Conservation (phyloP, 1,140 invertebrate genomes). For the Leptinotarsa lineolata region DNA sequence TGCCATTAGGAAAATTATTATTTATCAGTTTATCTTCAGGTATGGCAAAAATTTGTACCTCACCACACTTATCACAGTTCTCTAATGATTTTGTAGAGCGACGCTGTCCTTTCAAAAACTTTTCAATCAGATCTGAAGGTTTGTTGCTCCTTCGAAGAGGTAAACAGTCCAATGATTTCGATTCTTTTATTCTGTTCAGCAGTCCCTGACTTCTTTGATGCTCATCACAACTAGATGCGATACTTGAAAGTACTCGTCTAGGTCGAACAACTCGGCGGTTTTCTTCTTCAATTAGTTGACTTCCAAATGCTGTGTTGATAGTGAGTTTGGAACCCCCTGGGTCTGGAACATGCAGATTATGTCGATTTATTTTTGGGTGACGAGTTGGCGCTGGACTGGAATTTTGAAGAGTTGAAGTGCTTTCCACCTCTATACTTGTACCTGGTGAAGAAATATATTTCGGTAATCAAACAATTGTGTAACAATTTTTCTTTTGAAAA, state of each 20-base stretch:
- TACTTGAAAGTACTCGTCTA: conserved; percentile 59
- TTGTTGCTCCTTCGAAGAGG: conserved; percentile 46
- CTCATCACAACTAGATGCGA: conserved; percentile 61
- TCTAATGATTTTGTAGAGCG: conserved; percentile 41
- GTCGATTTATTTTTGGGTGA: conserved; percentile 41
- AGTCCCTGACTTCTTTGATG: conserved; percentile 55
- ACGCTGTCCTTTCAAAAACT: conserved; percentile 27
- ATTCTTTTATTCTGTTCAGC: conserved; percentile 57
- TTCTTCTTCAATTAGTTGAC: conserved; percentile 55
- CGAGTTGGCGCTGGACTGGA: conserved; percentile 48
- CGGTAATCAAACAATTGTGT: conserved; percentile 25
- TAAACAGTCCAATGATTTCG: conserved; percentile 60
- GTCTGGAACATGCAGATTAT: conserved; percentile 50
- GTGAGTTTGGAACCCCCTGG: conserved; percentile 58
- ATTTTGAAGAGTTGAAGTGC: conserved; percentile 52
- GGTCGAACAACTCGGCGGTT: conserved; percentile 52
- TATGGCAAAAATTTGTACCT: conserved; percentile 55
- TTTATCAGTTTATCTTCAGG: conserved; percentile 59
- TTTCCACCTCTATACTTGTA: conserved; percentile 53
- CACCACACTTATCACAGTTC: conserved; percentile 58
- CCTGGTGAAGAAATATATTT: conserved; percentile 44
- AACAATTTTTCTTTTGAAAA: not conserved
- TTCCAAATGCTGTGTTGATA: conserved; percentile 57
- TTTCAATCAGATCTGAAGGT: conserved; percentile 33
- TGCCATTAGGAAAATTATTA: conserved; percentile 63